A percentile compares a stretch with the other conserved stretches of the same genome.
Conservation (phyloP, 2,113 vertebrate genomes). For the Pollimyrus isidori region DNA sequence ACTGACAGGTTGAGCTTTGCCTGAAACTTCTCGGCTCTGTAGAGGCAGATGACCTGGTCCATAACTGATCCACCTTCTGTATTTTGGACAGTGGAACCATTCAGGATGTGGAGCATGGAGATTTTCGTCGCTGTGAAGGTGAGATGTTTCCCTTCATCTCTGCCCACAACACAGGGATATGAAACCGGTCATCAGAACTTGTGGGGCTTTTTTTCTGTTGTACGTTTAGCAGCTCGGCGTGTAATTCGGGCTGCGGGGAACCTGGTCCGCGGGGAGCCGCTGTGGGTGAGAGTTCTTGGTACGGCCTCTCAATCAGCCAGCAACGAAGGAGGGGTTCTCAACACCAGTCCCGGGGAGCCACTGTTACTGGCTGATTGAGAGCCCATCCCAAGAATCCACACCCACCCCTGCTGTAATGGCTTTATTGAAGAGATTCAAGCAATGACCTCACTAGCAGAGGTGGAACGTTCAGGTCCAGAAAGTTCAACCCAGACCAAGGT, state of each 20-base stretch:
- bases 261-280: too few relatives aligned
- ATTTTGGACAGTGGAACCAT: conserved; percentile 21
- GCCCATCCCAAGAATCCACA: too few relatives aligned
- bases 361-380: too few relatives aligned
- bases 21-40: neutral
- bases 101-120: conserved; percentile 29
- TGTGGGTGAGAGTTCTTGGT: too few relatives aligned
- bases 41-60: neutral
- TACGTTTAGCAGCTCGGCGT: neutral
- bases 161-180: neutral
- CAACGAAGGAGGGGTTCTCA: too few relatives aligned
- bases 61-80: neutral
- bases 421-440: neutral
- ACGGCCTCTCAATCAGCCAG: too few relatives aligned
- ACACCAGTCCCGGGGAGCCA: too few relatives aligned
- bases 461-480: too few relatives aligned
- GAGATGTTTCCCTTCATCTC: neutral
- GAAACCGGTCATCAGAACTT: neutral
- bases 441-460: neutral
- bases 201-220: neutral
- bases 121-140: neutral
- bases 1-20: neutral
- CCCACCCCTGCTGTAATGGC: neutral
- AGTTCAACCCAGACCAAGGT: too few relatives aligned
- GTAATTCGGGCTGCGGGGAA: neutral